Evolutionary conservation across 2,797 vertebrate genomes (phyloP), one percentile per base, ranked within the genome.

Genomic region (Phataginus tetradactyla): DNA sequence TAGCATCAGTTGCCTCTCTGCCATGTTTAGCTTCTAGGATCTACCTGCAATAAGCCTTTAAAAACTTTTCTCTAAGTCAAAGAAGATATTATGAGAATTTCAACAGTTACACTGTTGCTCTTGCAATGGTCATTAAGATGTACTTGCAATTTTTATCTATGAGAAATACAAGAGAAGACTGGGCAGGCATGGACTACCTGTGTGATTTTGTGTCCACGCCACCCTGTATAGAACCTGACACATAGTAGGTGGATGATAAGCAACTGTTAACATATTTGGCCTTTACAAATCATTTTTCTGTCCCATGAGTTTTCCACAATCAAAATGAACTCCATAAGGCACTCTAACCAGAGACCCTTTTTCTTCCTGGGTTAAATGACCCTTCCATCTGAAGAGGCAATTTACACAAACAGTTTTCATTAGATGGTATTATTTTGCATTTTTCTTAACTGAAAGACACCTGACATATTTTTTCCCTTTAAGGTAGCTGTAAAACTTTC

Each of bases 371-470:
- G 39, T 51, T 78, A 86, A 91, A 51, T 61, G 72, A 49, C 21
- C 63, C 13, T 39, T 37, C 63, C 13, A 72, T 86, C 71, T 71
- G 32, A 80, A 27, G n/a, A 42, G 55, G 13, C 59, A 95, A 81
- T 12, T 66, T 61, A 71, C 6, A 90, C 78, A 88, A 63, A 42
- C 7, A 77, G 34, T 39, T 23, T 37, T 87, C 34, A 14, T n/a
- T 39, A n/a, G n/a, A 55, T 84, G 15, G 29, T 87, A 11, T 14
- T 79, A n/a, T 59, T 77, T 17, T 59, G n/a, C 17, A 75, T 34
- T 78, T 78, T 75, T 88, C 37, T 91, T 87, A 91, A 85, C 34
- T 94, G 23, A 88, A 89, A 69, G 51, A 72, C 21, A 66, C 27
- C 4, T 59, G 45, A 39, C 34, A n/a, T 6, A 74, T 11, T 18